These are phyloP conservation scores for Rutpela maculata DNA, from an alignment of 2,888 invertebrate genomes.

Conservation along the genomic window DNA sequence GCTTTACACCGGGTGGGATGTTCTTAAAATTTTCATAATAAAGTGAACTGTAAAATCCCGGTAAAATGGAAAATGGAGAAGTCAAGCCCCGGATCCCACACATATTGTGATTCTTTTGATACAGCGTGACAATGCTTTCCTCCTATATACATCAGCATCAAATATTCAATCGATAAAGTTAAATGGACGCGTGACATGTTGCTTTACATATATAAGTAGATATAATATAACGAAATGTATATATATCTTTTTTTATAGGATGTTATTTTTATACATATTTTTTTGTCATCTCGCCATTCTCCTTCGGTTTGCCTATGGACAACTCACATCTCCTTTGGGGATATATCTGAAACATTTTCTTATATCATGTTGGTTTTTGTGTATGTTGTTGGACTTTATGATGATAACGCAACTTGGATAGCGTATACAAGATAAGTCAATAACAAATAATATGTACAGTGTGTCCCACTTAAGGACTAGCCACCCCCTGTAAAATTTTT, in stretches of 20 bases:
- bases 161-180: conserved; percentile 42
- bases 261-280: conserved; percentile 28
- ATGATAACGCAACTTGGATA: background rate
- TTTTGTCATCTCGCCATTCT: conserved; percentile 2
- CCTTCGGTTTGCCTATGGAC: conserved; percentile 3
- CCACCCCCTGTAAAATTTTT: no score
- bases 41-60: conserved; percentile 30
- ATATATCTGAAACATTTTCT: conserved; percentile 20
- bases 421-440: background rate
- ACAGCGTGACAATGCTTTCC: conserved; percentile 37
- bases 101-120: conserved; percentile 42
- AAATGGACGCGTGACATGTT: conserved; percentile 27
- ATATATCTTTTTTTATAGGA: conserved; percentile 26
- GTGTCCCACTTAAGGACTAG: no score
- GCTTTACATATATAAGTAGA: conserved; percentile 30
- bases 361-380: background rate
- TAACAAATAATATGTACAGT: background rate
- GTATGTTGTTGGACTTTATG: background rate
- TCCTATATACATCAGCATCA: conserved; percentile 40
- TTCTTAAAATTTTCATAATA: conserved; percentile 38
- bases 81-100: conserved; percentile 31
- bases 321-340: conserved; percentile 8
- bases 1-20: conserved; percentile 18
- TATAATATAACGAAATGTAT: conserved; percentile 15
- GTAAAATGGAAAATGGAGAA: conserved; percentile 34